phyloP scores from a whole-genome alignment of 2,797 vertebrate species.

The Cuniculus paca region DNA sequence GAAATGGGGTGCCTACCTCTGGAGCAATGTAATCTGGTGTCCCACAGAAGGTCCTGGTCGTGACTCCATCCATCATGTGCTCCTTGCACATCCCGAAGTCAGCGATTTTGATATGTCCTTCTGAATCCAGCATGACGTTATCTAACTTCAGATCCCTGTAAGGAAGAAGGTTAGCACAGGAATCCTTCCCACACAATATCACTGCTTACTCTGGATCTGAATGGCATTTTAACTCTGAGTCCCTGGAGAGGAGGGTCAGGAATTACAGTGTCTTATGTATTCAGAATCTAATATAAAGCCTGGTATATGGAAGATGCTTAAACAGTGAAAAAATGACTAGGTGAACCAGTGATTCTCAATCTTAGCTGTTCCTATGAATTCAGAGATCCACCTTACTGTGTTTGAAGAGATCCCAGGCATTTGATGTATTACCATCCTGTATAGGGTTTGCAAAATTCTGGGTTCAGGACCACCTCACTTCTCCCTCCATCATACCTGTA shows the following conservation, averaged over 20 bases:
- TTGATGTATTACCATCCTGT: no score
- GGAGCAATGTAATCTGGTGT: slow-evolving; percentile 99
- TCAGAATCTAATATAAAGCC: neutral
- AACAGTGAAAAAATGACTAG: neutral
- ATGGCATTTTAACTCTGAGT: rapidly evolving
- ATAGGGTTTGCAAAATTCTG: neutral
- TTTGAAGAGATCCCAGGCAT: neutral
- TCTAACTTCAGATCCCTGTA: slow-evolving; percentile 97
- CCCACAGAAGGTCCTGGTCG: slow-evolving; percentile 97
- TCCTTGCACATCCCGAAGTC: slow-evolving; percentile 99
- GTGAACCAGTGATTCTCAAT: neutral
- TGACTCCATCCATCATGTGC: slow-evolving; percentile 93
- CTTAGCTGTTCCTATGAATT: neutral
- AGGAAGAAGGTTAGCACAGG: slow-evolving; percentile 69
- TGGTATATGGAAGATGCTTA: neutral
- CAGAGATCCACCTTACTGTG: neutral
- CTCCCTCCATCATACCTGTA: neutral
- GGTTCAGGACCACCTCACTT: neutral
- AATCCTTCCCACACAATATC: rapidly evolving
- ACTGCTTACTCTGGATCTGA: rapidly evolving
- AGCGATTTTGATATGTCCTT: slow-evolving; percentile 99
- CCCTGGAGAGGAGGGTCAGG: neutral
- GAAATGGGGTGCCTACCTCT: slow-evolving; percentile 89
- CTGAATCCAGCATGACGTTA: slow-evolving; percentile 97
- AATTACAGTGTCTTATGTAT: neutral